Evolutionary conservation across 2,888 invertebrate species (phyloP), one percentile per base, ranked within the genome.

Genomic region (Salticus scenicus): DNA sequence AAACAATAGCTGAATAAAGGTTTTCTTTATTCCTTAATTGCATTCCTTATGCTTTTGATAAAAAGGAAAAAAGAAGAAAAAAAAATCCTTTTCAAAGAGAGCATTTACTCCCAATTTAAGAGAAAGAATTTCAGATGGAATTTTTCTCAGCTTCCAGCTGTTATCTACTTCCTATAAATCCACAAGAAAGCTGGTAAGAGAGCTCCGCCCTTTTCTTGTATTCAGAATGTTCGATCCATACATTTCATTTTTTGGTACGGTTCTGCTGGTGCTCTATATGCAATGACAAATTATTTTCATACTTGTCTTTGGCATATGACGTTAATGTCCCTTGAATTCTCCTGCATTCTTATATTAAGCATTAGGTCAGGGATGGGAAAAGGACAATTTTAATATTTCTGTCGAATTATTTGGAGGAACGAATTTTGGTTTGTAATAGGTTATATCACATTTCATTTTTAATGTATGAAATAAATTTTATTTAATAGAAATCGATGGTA

Each of bases 191-290:
- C 63, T 64, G 63, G 75, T 70, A 42, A 70, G 27, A 70, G 31
- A 64, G 17, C 75, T 71, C 47, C 82, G 70, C 82, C 82, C 75
- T 82, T 82, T 82, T 82, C 70, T 82, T 82, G 82, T 82, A 63
- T 4, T 20, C 31, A 14, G 64, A 30, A 70, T 82, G 75, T 75
- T 82, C 82, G 64, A 70, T 82, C 70, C 64, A 12, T 4, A 24
- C 57, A 74, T 12, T 47, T 63, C 70, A 75, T 75, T 82, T 82
- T 82, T 82, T 75, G 71, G 69, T 57, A 17, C 33, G 30, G 20
- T 27, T 69, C 69, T 64, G 27, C 66, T 69, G 42, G 30, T 64
- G 70, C 30, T 64, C 66, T 47, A 82, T 75, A 70, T 75, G 69
- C 42, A 30, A 51, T 75, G 82, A 82, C 70, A 82, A 82, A 75